Evolutionary conservation across 2,113 vertebrate species (phyloP), one percentile per base, ranked within the genome.

Genomic region (Morone saxatilis): DNA sequence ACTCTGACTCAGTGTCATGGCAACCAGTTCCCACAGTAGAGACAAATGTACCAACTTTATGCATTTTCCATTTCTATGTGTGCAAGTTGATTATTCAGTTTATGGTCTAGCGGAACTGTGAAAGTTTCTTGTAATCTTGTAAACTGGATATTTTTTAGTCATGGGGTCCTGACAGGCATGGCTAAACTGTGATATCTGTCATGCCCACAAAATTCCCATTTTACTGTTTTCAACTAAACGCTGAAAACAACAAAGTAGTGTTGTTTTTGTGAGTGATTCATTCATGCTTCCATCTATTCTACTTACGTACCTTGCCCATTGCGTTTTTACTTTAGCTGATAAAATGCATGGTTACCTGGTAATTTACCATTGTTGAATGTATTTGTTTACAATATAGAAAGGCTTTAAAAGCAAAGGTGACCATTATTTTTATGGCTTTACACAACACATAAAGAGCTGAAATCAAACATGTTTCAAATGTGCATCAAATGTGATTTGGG

Each of bases 401-500:
- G 2, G 14, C 51, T 51, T 63, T 41, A 45, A 61, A 83, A 74
- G 70, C 11, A 60, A 16, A 11, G 9, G 48, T 59, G 41, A 16
- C 20, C 1, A 14, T 62, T 75, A n/a, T 63, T 48, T 79, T n/a
- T 61, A 11, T 56, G 9, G 25, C 13, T 76, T 76, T 56, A 50
- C 6, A 47, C 9, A 56, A 41, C 48, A 76, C 0, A 7, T 72
- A 47, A 76, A 45, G 25, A 63, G 22, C 53, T 61, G 25, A 76
- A 65, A 72, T 86, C 43, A 61, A 69, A 76, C 45, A 61, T 71
- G 57, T 87, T 76, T 74, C 19, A 86, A 76, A 65, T 41, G 38
- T 80, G 50, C 41, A 38, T 81, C 60, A 78, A 53, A 62, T 14
- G 20, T 84, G 80, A 91, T 87, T 83, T 88, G 76, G 80, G 38